These are phyloP conservation scores for Himalopsyche tibetana DNA, from an alignment of 2,888 invertebrate genomes.

Conservation along the genomic window DNA sequence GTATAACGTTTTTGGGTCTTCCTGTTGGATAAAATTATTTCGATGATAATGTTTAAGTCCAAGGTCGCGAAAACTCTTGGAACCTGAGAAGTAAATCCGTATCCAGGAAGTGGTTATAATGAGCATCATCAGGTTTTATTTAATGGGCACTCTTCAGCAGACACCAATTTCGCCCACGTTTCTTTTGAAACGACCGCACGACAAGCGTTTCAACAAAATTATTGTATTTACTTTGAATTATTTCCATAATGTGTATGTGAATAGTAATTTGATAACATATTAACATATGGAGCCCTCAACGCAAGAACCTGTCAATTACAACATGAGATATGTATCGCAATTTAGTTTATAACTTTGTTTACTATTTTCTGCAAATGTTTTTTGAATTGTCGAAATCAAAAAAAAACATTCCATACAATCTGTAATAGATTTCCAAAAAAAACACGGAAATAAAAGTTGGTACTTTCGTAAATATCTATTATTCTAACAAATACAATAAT, in stretches of 20 bases:
- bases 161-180: constrained; percentile 8
- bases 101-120: constrained; percentile 25
- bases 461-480: too few relatives aligned
- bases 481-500: too few relatives aligned
- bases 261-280: too few relatives aligned
- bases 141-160: constrained; percentile 24
- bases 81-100: constrained; percentile 11
- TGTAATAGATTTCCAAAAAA: too few relatives aligned
- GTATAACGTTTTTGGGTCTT: neutral
- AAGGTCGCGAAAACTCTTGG: constrained; percentile 1
- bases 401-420: too few relatives aligned
- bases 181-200: neutral
- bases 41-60: neutral
- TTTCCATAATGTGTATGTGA: constrained; percentile 3
- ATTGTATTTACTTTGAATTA: constrained; percentile 13
- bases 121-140: neutral
- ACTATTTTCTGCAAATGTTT: too few relatives aligned
- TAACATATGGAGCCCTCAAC: too few relatives aligned
- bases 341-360: too few relatives aligned
- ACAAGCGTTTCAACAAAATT: constrained; percentile 23
- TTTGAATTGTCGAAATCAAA: too few relatives aligned
- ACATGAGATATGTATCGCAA: too few relatives aligned
- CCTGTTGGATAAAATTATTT: neutral
- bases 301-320: too few relatives aligned
- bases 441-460: too few relatives aligned